A percentile compares a stretch with the other conserved stretches of the same genome.
phyloP scores from a whole-genome alignment of 2,888 invertebrate genomes.

The Dynastes hyllus region DNA sequence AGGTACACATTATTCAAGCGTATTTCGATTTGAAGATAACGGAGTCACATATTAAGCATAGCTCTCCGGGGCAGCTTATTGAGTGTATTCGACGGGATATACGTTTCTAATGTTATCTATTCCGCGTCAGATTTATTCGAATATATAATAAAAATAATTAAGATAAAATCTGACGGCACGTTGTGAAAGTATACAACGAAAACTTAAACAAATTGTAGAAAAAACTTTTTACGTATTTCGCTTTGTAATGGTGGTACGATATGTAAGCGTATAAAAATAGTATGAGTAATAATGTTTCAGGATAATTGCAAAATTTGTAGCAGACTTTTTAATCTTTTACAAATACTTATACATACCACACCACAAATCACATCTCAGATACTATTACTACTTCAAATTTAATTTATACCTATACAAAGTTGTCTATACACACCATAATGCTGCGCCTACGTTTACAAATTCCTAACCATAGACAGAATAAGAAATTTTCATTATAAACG shows the following conservation, averaged over 20 bases:
- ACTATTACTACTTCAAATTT: background rate
- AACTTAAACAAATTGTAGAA: background rate
- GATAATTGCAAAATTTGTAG: background rate
- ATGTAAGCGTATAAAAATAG: no score
- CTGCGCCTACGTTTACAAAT: constrained; percentile 4
- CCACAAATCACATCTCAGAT: background rate
- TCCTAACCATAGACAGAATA: constrained; percentile 15
- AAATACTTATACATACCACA: background rate
- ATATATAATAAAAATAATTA: constrained; percentile 26
- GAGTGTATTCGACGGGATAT: background rate
- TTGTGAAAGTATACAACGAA: background rate
- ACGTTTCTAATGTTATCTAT: constrained; percentile 13
- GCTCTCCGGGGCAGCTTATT: constrained; percentile 4
- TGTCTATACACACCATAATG: background rate
- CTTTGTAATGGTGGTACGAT: background rate
- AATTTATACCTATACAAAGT: background rate
- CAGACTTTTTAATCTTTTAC: background rate
- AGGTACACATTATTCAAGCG: constrained; percentile 64
- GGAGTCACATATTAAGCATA: constrained; percentile 9
- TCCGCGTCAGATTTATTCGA: constrained; percentile 18
- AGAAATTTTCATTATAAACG: background rate
- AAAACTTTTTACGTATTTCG: background rate
- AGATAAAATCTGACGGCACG: constrained; percentile 13
- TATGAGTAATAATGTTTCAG: no score
- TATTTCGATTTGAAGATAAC: constrained; percentile 31